Evolutionary conservation across 2,797 vertebrate genomes (phyloP), one percentile per base, ranked within the genome.

Genomic region (Pempheris klunzingeri): DNA sequence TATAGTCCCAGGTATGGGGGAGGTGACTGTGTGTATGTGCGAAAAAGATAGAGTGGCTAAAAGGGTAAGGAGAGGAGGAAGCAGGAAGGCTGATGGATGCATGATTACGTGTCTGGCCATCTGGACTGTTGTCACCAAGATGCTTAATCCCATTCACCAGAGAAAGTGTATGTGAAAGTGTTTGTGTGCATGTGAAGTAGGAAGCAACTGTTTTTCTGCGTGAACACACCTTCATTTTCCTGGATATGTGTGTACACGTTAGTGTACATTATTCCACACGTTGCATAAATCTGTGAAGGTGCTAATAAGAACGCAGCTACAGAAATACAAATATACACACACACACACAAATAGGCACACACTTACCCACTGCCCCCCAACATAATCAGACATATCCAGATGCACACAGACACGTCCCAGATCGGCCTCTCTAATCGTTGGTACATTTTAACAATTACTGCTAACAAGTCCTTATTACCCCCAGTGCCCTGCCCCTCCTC

Each of bases 391-490:
- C 86, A 81, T 64, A 89, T 82, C 83, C 90, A 84, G 80, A 78
- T 52, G 52, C 78, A 54, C 39, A 78, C 54, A 61, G 85, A 86
- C 87, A 85, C 88, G 88, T 90, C 92, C 89, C 85, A 87, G 87
- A 91, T 85, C 77, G 49, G 83, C 85, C 86, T 74, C 76, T 84
- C 79, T 93, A 93, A 93, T 94, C 87, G 75, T 87, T 87, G 90
- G 73, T 92, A 92, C 92, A 93, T 92, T 92, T 92, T 88, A 91
- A 93, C 92, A 95, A 95, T 95, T 94, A 94, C 91, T 44, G 87
- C 84, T 90, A 93, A 94, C 93, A 93, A 92, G 92, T 95, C 89
- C 92, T 93, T 92, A 94, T 94, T 93, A 93, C 88, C 92, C 92
- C 88, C 85, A 71, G 85, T 84, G 92, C 88, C 87, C 92, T 90